Conservation (phyloP, 2,797 vertebrate genomes). For the Rachycentron canadum region DNA sequence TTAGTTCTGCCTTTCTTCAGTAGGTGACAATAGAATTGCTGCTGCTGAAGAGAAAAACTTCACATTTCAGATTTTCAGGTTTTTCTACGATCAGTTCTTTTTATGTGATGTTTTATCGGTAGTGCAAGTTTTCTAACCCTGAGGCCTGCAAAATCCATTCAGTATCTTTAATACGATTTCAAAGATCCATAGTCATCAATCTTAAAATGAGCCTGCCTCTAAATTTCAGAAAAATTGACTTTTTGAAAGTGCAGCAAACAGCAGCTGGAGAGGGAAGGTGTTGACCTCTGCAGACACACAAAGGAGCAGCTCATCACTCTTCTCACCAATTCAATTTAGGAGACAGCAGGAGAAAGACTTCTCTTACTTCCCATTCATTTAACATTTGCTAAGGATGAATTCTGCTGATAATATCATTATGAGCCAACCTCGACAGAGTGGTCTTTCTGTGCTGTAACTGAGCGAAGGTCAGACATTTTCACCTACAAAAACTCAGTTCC, state of each 20-base stretch:
- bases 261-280: conserved; percentile 61
- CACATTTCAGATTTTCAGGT: conserved; percentile 27
- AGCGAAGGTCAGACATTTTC: conserved; percentile 73
- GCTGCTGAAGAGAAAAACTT: conserved; percentile 14
- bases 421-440: conserved; percentile 21
- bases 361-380: conserved; percentile 65
- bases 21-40: background rate
- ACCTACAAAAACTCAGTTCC: conserved; percentile 61
- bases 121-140: conserved; percentile 60
- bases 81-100: conserved; percentile 42
- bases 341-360: conserved; percentile 60
- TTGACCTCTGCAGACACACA: conserved; percentile 66
- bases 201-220: conserved; percentile 72
- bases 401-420: conserved; percentile 58
- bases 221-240: conserved; percentile 76
- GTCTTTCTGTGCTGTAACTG: conserved; percentile 34
- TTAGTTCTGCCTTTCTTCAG: background rate
- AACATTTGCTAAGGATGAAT: conserved; percentile 60
- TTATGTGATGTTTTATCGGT: conserved; percentile 57
- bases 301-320: conserved; percentile 68
- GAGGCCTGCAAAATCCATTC: conserved; percentile 69
- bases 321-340: conserved; percentile 69
- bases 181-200: conserved; percentile 75
- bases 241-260: conserved; percentile 68
- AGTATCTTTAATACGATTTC: conserved; percentile 75